phyloP scores from a whole-genome alignment of 2,797 vertebrate species.

The Lutjanus argentimaculatus region DNA sequence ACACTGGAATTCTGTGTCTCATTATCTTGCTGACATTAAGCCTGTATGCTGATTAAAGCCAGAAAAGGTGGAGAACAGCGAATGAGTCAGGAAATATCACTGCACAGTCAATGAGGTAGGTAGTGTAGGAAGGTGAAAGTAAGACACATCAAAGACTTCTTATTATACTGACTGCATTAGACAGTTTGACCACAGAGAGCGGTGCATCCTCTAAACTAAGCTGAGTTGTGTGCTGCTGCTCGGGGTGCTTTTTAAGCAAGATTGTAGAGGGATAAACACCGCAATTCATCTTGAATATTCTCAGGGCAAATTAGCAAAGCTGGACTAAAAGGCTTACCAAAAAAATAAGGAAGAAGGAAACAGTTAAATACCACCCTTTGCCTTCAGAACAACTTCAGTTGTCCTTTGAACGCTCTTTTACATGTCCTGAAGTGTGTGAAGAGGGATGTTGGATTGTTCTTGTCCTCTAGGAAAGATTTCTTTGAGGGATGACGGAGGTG shows the following conservation, averaged over 20 bases:
- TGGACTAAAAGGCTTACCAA: conserved; percentile 24
- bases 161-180: conserved; percentile 40
- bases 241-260: conserved; percentile 37
- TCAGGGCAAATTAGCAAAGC: conserved; percentile 50
- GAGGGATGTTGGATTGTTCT: conserved; percentile 57
- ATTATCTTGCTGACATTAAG: conserved; percentile 60
- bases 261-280: conserved; percentile 46
- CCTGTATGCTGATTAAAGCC: conserved; percentile 50
- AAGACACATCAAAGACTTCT: conserved; percentile 45
- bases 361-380: conserved; percentile 23
- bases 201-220: conserved; percentile 36
- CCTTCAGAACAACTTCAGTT: conserved; percentile 35
- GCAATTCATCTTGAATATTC: conserved; percentile 52
- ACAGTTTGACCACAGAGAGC: conserved; percentile 43
- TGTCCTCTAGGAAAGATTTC: conserved; percentile 37
- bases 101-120: conserved; percentile 11
- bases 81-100: conserved; percentile 42
- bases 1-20: conserved; percentile 31
- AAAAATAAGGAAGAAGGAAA: conserved; percentile 9
- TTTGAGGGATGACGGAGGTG: conserved; percentile 46
- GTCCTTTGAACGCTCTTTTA: conserved; percentile 41
- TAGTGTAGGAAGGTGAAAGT: conserved; percentile 38
- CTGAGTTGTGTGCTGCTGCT: conserved; percentile 25
- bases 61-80: conserved; percentile 41
- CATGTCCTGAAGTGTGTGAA: conserved; percentile 40